Evolutionary conservation across 2,113 vertebrate species (phyloP).

Genomic region (Cinclus mexicanus): DNA sequence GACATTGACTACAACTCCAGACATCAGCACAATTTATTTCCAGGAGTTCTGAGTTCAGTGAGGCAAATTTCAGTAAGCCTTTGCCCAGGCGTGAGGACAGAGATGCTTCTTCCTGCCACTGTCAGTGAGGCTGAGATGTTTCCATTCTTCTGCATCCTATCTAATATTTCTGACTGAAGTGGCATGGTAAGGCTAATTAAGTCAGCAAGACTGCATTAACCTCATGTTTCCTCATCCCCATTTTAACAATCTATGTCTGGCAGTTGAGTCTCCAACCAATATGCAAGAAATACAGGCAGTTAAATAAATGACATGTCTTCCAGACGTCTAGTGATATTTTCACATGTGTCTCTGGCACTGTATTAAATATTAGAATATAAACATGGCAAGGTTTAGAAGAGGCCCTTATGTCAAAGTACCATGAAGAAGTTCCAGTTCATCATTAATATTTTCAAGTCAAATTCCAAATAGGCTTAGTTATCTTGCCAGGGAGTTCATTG

Average conservation of each 20-base stretch:
- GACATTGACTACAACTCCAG: background rate
- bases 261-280: background rate
- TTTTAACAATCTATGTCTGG: background rate
- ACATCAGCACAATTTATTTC: background rate
- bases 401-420: background rate
- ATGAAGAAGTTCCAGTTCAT: background rate
- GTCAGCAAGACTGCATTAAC: background rate
- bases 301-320: background rate
- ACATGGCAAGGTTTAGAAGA: background rate
- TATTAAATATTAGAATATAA: background rate
- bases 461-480: background rate
- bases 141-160: background rate
- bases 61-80: background rate
- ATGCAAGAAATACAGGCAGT: background rate
- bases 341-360: background rate
- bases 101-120: background rate
- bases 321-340: background rate
- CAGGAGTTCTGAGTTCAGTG: background rate
- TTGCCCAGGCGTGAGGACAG: background rate
- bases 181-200: background rate
- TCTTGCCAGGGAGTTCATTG: background rate
- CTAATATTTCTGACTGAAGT: background rate
- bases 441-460: background rate
- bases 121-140: background rate
- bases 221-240: background rate